These are phyloP conservation scores for Triplophysa siluroides DNA, from an alignment of 2,113 vertebrate species.

Conservation along the genomic window DNA sequence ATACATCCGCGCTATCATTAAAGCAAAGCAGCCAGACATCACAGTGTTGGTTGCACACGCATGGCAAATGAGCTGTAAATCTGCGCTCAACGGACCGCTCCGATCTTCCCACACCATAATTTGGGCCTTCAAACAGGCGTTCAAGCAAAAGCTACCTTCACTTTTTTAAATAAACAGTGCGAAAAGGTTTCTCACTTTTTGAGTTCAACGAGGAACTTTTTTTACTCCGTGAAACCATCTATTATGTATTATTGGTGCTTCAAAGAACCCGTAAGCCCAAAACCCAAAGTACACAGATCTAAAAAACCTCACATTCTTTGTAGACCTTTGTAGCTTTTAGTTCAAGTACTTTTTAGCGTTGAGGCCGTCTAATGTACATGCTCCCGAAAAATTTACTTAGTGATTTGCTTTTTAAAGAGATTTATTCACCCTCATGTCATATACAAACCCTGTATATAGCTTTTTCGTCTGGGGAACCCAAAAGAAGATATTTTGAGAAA, in stretches of 20 bases:
- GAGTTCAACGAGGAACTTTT: neutral
- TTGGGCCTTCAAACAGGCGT: slow-evolving; percentile 27
- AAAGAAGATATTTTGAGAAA: no score
- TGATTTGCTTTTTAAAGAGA: no score
- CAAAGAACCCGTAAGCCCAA: no score
- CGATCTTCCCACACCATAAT: slow-evolving; percentile 28
- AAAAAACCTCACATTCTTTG: no score
- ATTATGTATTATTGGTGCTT: neutral
- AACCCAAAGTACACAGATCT: no score
- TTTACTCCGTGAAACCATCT: neutral
- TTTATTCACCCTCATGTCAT: no score
- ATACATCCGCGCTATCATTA: slow-evolving; percentile 43
- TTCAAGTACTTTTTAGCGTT: no score
- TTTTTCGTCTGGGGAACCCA: no score
- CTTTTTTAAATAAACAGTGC: neutral
- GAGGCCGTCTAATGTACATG: no score
- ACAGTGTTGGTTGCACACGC: slow-evolving; percentile 27
- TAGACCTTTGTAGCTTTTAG: no score
- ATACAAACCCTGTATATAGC: no score
- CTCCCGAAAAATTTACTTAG: no score
- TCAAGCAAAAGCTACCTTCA: slow-evolving; percentile 8
- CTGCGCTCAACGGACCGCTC: slow-evolving; percentile 7
- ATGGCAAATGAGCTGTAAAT: slow-evolving; percentile 32
- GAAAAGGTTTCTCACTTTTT: neutral
- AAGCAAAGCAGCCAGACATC: slow-evolving; percentile 42